Evolutionary conservation across 2,797 vertebrate species (phyloP).

Genomic region (Acanthurus leucopareius): DNA sequence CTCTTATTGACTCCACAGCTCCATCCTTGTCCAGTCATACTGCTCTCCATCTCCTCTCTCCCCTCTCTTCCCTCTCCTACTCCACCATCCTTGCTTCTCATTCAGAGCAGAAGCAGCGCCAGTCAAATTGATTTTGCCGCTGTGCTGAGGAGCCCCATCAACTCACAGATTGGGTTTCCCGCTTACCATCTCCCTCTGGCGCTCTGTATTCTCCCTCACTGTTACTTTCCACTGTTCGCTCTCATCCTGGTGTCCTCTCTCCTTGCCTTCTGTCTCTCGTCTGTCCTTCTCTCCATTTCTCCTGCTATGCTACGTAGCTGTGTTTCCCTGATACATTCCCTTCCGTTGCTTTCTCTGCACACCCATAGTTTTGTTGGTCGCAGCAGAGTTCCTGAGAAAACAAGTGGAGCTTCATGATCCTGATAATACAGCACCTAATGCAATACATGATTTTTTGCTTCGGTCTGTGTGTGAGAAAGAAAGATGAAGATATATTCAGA

Average conservation of each 20-base stretch:
- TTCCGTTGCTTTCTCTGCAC: slow-evolving; percentile 5
- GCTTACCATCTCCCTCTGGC: slow-evolving; percentile 71
- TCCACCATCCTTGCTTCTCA: slow-evolving; percentile 73
- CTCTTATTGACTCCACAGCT: slow-evolving; percentile 61
- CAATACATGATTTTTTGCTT: slow-evolving; percentile 6
- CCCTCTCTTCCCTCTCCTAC: slow-evolving; percentile 52
- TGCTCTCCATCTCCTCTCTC: slow-evolving; percentile 53
- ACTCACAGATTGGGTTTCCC: slow-evolving; percentile 79
- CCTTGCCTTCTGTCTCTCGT: slow-evolving; percentile 24
- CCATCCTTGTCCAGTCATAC: slow-evolving; percentile 58
- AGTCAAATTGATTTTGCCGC: slow-evolving; percentile 84
- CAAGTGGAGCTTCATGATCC: slow-evolving; percentile 41
- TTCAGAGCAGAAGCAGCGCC: slow-evolving; percentile 73
- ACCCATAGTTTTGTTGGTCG: slow-evolving; percentile 28
- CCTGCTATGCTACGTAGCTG: background rate
- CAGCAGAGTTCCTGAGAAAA: slow-evolving; percentile 42
- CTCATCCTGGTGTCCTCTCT: slow-evolving; percentile 15
- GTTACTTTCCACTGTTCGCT: slow-evolving; percentile 40
- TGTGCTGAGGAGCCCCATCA: slow-evolving; percentile 82
- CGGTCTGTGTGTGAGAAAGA: background rate
- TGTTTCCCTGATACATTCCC: slow-evolving; percentile 10
- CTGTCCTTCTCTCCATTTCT: slow-evolving; percentile 7
- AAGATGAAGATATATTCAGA: background rate
- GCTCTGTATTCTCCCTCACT: slow-evolving; percentile 20
- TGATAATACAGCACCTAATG: slow-evolving; percentile 18